Evolutionary conservation across 2,113 vertebrate genomes (phyloP).

Genomic region (Anhinga anhinga): DNA sequence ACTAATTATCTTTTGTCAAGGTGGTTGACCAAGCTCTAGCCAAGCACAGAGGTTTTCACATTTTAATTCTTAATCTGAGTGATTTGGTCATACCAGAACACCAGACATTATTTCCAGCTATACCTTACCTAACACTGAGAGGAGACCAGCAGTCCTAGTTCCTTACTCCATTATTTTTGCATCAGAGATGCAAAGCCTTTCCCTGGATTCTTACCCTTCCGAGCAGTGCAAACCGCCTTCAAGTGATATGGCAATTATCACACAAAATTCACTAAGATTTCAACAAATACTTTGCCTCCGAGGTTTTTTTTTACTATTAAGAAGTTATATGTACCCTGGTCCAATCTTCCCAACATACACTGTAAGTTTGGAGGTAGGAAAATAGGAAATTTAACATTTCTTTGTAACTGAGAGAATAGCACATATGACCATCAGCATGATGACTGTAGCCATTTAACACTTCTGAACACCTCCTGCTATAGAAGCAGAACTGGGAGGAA

Average conservation of each 20-base stretch:
- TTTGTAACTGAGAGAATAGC: background rate
- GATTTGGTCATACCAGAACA: background rate
- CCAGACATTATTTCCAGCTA: background rate
- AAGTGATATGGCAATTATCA: background rate
- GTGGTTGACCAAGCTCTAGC: background rate
- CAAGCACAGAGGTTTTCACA: background rate
- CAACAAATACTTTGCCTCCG: background rate
- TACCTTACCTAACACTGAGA: background rate
- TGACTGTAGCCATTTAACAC: background rate
- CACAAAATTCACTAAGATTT: background rate
- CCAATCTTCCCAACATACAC: background rate
- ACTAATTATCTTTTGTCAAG: background rate
- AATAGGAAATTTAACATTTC: background rate
- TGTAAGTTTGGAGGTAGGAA: background rate
- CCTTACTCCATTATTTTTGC: background rate
- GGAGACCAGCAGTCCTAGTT: background rate
- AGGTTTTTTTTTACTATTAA: background rate
- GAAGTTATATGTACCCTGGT: background rate
- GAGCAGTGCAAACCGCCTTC: background rate
- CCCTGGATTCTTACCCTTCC: background rate
- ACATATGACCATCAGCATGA: background rate
- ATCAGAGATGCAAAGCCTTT: background rate
- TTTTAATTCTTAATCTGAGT: background rate
- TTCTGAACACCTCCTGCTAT: background rate
- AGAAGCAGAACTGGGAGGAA: background rate